Base-by-base conservation (phyloP, 2,888 invertebrate genomes). In the Peribatodes rhomboidaria region DNA sequence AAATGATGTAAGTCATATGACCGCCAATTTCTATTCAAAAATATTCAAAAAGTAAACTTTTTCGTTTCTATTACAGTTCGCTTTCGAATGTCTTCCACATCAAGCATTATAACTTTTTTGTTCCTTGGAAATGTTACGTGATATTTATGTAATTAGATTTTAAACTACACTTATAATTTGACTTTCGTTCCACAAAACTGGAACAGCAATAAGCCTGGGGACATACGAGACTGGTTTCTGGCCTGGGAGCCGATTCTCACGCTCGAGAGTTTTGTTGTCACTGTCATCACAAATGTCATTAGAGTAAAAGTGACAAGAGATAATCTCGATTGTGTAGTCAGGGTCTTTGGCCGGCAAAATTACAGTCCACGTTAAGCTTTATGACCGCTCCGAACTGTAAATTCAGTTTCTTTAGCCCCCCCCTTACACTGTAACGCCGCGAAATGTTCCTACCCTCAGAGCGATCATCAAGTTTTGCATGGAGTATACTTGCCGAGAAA, bases 131-230 rank as follows among this genome's bases (percentile, higher is more conserved):
- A 50, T n/a, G 13, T 50, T 50, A 37, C n/a, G 35, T 20, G 27
- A 50, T 35, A 22, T 39, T 52, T 35, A 49, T 27, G 31, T 31
- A 49, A 20, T 11, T 52, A 49, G 9, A 14, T 22, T 33, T 14
- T 42, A 56, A 37, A 37, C 52, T 52, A 62, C 52, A 58, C 54
- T 62, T 63, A 65, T 69, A 71, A 69, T 65, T 71, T 69, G 69
- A 71, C 61, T 64, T 58, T 47, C 41, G 46, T 62, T 59, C 56
- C 65, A 59, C 35, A 64, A 66, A 59, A 65, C 60, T 52, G 53
- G 56, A 62, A 56, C 56, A 50, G 54, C 47, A 20, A 16, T 52
- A 20, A 10, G 27, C 16, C 31, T 9, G 58, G 41, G 31, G 18
- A n/a, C 13, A 49, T 18, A 22, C 11, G n/a, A n/a, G 14, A 20